A percentile compares a stretch with the other conserved stretches of the same genome.
These are phyloP conservation scores for Lepus oiostolus DNA, from an alignment of 2,797 vertebrate genomes.

Conservation along the genomic window DNA sequence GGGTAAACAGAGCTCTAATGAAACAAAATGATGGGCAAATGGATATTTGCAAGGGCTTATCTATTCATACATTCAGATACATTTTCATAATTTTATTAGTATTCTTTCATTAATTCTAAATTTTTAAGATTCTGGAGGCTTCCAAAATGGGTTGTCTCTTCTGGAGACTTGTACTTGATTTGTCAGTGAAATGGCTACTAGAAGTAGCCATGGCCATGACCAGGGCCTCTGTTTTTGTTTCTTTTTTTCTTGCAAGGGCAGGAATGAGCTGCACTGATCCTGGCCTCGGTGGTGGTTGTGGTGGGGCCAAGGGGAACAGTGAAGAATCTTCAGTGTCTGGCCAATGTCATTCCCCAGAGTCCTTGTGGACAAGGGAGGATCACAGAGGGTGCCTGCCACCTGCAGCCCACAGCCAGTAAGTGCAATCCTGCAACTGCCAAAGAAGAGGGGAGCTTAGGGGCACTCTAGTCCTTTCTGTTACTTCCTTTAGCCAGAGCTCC, in stretches of 20 bases:
- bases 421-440: background rate
- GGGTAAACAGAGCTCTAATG: background rate
- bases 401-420: constrained; percentile 31
- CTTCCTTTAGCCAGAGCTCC: background rate
- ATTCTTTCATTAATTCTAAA: background rate
- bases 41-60: background rate
- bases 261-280: background rate
- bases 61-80: background rate
- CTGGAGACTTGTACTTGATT: background rate
- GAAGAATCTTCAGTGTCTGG: background rate
- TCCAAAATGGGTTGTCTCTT: background rate
- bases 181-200: background rate
- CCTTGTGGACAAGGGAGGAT: background rate
- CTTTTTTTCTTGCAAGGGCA: background rate
- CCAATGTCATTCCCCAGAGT: background rate
- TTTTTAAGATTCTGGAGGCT: background rate
- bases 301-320: background rate
- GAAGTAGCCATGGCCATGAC: background rate
- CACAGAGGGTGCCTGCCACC: background rate
- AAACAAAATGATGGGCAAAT: background rate
- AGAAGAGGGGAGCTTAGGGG: background rate
- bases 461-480: rapidly evolving
- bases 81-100: background rate
- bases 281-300: background rate
- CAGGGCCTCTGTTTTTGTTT: background rate